phyloP scores from a whole-genome alignment of 2,797 vertebrate genomes.

The Sebastes vulpes region DNA sequence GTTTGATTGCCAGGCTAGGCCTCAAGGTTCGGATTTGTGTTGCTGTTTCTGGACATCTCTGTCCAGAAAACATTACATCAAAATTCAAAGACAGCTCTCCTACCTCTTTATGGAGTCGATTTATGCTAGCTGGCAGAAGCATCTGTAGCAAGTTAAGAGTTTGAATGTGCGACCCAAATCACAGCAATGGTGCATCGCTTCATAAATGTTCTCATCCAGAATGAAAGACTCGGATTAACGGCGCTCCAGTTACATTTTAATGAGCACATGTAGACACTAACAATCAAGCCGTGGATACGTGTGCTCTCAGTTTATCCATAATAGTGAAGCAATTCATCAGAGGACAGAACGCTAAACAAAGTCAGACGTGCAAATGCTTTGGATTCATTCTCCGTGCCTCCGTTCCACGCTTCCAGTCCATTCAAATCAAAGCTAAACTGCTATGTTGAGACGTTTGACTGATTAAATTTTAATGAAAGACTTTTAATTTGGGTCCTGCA shows the following conservation, averaged over 20 bases:
- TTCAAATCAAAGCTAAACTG: constrained; percentile 52
- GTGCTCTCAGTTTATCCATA: constrained; percentile 34
- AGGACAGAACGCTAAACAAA: constrained; percentile 21
- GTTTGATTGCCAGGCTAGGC: not conserved
- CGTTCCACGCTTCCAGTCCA: constrained; percentile 38
- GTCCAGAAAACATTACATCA: not conserved
- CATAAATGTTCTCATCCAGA: constrained; percentile 51
- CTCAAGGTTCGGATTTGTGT: not conserved
- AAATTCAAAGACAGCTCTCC: not conserved
- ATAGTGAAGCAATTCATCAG: constrained; percentile 16
- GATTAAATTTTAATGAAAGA: constrained; percentile 69
- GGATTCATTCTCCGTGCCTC: constrained; percentile 44
- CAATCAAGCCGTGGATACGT: constrained; percentile 53
- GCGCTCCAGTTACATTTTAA: constrained; percentile 72
- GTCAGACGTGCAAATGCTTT: not conserved
- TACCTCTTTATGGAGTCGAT: constrained; percentile 6
- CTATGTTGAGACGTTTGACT: constrained; percentile 44
- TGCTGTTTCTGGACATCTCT: not conserved
- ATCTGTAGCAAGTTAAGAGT: not conserved
- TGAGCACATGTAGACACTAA: constrained; percentile 64
- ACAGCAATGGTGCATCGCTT: constrained; percentile 14
- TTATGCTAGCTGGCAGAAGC: constrained; percentile 1
- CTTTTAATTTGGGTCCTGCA: constrained; percentile 69
- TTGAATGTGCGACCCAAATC: constrained; percentile 55
- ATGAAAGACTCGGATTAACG: constrained; percentile 62